Base-by-base conservation (phyloP, 2,797 vertebrate species). In the Sebastes cheni region DNA sequence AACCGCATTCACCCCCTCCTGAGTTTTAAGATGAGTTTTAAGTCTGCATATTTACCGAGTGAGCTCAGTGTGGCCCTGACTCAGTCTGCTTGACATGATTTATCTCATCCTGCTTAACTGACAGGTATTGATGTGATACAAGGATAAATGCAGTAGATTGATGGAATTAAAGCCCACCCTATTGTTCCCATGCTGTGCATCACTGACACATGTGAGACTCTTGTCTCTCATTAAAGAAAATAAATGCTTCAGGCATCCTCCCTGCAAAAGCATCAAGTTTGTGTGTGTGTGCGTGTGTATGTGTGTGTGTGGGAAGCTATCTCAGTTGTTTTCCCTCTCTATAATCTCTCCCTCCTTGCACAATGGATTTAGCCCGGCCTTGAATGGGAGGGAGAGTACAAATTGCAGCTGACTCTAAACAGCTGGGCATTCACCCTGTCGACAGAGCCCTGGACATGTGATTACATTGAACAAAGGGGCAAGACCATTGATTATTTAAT, bases 181-280 rank as follows among this genome's bases (percentile, higher is more conserved):
- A 90, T 92, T 94, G 90, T 95, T 93, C 91, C 86, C 93, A 90
- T 90, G 88, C 90, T 90, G 91, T 92, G 93, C 92, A 89, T 91
- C 87, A 82, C 90, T 92, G 94, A 94, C 93, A 93, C 93, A 93
- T 93, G 92, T 88, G 90, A 92, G 92, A 91, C 93, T 94, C 88
- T 67, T 92, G 91, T 93, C 93, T 93, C 95, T 96, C 94, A 94
- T 96, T 95, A 95, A 91, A 94, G 90, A 87, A 92, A 91, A 91
- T 93, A 93, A 92, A 93, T 84, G 93, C 93, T 94, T 87, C 85
- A 91, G 92, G 93, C 93, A 64, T 88, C 89, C 80, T 91, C 82
- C 69, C 82, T 87, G 84, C 87, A 79, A 87, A 86, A 88, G 80
- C 81, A 81, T 86, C 74, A 72, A 67, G 74, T 85, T 81, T 85